Evolutionary conservation across 2,888 invertebrate genomes (phyloP).

Genomic region (Drosophila multiciliata): DNA sequence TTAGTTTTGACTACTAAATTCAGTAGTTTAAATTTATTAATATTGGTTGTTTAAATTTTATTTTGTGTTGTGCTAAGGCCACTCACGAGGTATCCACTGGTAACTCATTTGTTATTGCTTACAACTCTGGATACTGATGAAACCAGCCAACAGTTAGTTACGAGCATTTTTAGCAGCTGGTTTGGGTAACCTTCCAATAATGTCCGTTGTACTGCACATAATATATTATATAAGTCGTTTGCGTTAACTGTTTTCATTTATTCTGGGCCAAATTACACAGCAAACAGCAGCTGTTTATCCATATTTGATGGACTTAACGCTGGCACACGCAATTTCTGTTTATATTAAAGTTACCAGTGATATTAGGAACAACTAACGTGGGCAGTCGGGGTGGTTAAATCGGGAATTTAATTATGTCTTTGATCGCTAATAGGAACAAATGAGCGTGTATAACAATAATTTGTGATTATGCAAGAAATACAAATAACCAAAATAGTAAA

Average conservation of each 20-base stretch:
- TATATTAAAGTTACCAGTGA: slow-evolving; percentile 54
- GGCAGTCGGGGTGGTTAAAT: not conserved
- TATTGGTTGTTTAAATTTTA: not conserved
- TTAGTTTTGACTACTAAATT: not conserved
- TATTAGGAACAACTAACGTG: slow-evolving; percentile 35
- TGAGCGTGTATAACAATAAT: slow-evolving; percentile 18
- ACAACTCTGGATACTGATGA: slow-evolving; percentile 14
- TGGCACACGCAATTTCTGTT: slow-evolving; percentile 64
- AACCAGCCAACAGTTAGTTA: not conserved
- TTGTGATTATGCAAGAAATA: slow-evolving; percentile 40
- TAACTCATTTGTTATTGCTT: not conserved
- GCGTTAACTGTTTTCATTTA: slow-evolving; percentile 51
- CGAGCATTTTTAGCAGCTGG: slow-evolving; percentile 6
- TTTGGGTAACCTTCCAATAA: not conserved
- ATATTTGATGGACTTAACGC: slow-evolving; percentile 47
- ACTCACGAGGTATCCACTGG: not conserved
- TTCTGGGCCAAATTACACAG: slow-evolving; percentile 62
- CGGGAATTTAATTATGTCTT: slow-evolving; percentile 44
- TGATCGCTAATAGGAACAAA: slow-evolving; percentile 37
- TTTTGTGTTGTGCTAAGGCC: not conserved
- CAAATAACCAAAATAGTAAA: slow-evolving; percentile 50
- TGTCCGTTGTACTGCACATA: slow-evolving; percentile 29
- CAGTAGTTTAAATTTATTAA: not conserved
- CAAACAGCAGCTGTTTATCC: slow-evolving; percentile 67
- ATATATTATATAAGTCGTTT: slow-evolving; percentile 51